Evolutionary conservation across 2,113 vertebrate species (phyloP).

Genomic region (Lampris megalopsis): DNA sequence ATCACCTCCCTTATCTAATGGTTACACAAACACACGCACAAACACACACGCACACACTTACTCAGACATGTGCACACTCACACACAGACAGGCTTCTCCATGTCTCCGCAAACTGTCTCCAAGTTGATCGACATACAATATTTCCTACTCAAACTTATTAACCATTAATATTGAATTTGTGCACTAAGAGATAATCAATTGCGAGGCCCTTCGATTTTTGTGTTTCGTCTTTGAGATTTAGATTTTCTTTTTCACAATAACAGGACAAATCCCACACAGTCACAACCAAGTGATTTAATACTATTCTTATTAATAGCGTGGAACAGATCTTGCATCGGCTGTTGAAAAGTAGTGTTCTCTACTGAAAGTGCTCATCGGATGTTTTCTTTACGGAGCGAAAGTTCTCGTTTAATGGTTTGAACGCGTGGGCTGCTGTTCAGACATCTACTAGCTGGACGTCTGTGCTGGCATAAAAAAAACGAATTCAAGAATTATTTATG

Average conservation of each 20-base stretch:
- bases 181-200: constrained; percentile 44
- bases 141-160: constrained; percentile 28
- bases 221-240: not conserved
- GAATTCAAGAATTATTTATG: not conserved
- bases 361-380: too few relatives aligned
- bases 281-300: not conserved
- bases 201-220: constrained; percentile 4
- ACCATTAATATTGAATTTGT: constrained; percentile 31
- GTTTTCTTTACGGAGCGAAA: not conserved
- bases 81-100: constrained; percentile 38
- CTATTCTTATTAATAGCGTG: not conserved
- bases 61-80: not conserved
- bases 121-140: constrained; percentile 51
- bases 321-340: constrained; percentile 5
- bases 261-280: not conserved
- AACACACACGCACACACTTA: not conserved
- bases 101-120: constrained; percentile 58
- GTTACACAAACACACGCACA: constrained; percentile 49
- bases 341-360: not conserved
- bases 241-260: constrained; percentile 22
- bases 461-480: not conserved
- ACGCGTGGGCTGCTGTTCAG: not conserved
- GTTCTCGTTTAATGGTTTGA: not conserved
- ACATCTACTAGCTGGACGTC: not conserved
- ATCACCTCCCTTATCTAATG: constrained; percentile 80